phyloP scores from a whole-genome alignment of 2,888 invertebrate genomes.

The Drosophila affinis region DNA sequence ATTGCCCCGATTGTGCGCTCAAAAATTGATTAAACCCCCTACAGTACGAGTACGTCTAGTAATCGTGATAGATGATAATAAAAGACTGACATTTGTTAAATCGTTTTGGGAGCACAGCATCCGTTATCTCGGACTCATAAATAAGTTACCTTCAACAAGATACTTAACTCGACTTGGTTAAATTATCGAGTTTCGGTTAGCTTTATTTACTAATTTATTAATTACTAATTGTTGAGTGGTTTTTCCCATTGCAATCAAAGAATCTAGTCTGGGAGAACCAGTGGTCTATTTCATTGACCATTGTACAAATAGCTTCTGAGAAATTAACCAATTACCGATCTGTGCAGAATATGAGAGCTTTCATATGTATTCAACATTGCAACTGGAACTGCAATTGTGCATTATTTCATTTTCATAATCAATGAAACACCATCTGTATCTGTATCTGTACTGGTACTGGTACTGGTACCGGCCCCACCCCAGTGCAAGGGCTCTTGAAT shows the following conservation, averaged over 20 bases:
- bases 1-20: slow-evolving; percentile 57
- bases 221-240: too few species aligned
- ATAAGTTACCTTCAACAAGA: background rate
- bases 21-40: slow-evolving; percentile 40
- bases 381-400: background rate
- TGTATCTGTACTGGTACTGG: too few species aligned
- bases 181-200: background rate
- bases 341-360: background rate
- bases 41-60: background rate
- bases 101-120: background rate
- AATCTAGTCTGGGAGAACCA: too few species aligned
- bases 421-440: slow-evolving; percentile 41
- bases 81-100: background rate
- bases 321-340: background rate
- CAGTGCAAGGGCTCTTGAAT: slow-evolving; percentile 48
- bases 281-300: too few species aligned
- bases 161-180: background rate
- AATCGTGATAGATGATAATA: background rate
- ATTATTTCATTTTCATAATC: slow-evolving; percentile 53
- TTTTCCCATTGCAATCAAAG: too few species aligned
- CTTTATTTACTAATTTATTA: too few species aligned
- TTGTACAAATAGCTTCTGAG: too few species aligned
- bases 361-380: background rate
- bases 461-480: background rate
- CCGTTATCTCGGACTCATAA: background rate